Conservation (phyloP, 92 coral and sea anemone genomes). For the Scolanthus callimorphus region DNA sequence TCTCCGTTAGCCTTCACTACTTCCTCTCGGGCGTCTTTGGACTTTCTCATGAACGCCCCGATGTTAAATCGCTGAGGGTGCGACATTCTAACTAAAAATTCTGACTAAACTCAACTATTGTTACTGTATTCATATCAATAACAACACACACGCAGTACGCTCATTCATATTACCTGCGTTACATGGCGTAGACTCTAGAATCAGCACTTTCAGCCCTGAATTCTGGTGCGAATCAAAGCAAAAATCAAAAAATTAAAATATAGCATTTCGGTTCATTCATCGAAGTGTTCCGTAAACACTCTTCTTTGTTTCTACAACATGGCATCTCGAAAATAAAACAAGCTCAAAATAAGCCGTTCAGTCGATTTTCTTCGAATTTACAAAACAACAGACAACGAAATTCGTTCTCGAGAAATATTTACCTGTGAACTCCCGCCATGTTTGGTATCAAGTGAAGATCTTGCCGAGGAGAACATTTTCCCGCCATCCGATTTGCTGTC, state of each 20-base stretch:
- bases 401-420: not conserved
- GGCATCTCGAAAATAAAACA: not conserved
- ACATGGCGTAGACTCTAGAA: not conserved
- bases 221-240: not conserved
- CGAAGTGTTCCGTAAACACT: too few species aligned
- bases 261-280: not conserved
- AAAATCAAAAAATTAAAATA: not conserved
- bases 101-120: not conserved
- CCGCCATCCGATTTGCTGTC: not conserved
- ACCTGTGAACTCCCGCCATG: not conserved
- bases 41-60: conserved; percentile 24
- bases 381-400: not conserved
- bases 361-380: not conserved
- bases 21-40: conserved; percentile 20
- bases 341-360: not conserved
- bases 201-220: not conserved
- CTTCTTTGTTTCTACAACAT: not conserved
- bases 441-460: not conserved
- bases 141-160: not conserved
- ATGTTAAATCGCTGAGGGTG: conserved; percentile 17
- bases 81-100: not conserved
- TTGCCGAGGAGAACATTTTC: not conserved
- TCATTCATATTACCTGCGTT: not conserved
- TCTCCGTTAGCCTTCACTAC: not conserved
- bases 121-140: not conserved